Evolutionary conservation across 2,797 vertebrate species (phyloP), one percentile per base, ranked within the genome.

Genomic region (Acrocephalus scirpaceus): DNA sequence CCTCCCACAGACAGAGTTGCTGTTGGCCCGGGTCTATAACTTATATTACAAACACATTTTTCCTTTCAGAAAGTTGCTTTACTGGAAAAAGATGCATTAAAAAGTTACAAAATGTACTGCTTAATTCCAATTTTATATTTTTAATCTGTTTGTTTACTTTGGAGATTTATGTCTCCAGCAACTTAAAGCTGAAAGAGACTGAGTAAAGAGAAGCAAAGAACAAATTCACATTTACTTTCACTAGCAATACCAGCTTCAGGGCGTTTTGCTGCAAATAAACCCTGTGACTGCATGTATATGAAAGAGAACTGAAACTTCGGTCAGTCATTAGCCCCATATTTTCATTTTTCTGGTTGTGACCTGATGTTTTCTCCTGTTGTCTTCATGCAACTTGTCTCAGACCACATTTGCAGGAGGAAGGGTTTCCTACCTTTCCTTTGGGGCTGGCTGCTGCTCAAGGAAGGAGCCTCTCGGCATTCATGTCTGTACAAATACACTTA

Each of bases 401-500:
- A 64, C 16, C 4, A 38, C 2, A 0, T 40, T 45, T 62, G 47
- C 14, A 75, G 25, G 32, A 47, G 25, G 22, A 77, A 67, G 13
- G 15, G 17, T 65, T 90, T 61, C 29, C 42, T 56, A 86, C 38
- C 34, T 60, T 48, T 77, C 53, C 26, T 80, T 58, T 27, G n/a
- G 25, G n/a, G 16, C 13, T 69, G n/a, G 36, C 23, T 88, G 62
- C 32, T 4, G 1, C 47, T 69, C 23, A 20, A 20, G 11, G 32
- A 84, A 51, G 85, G 21, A 75, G 13, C 5, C 16, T 76, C 19
- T 70, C 0, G 0, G 22, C 3, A 1, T 18, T 54, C 15, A 5
- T 4, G 9, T 44, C 40, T 47, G 10, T 45, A 38, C 21, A 74
- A 36, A 69, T 30, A 65, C 66, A 88, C 17, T 20, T 71, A 30